Evolutionary conservation across 2,797 vertebrate genomes (phyloP).

Genomic region (Syndactyla subalaris): DNA sequence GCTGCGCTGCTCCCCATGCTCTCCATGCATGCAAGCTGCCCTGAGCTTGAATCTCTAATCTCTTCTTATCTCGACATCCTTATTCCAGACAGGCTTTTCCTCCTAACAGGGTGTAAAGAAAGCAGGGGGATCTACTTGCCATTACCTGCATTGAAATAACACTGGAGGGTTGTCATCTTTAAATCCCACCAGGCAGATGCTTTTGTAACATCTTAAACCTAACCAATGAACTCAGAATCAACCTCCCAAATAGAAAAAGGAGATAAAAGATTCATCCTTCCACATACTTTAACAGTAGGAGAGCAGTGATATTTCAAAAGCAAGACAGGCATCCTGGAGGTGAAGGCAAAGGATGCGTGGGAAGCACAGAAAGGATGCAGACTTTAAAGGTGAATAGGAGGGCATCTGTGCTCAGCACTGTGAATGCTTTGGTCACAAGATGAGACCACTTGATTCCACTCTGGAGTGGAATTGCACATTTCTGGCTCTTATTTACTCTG

Average conservation of each 20-base stretch:
- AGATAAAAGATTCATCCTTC: conserved; percentile 70
- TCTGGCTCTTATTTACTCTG: conserved; percentile 24
- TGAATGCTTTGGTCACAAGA: not conserved
- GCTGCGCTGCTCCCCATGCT: not conserved
- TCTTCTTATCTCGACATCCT: conserved; percentile 50
- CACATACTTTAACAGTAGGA: conserved; percentile 66
- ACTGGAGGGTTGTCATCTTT: conserved; percentile 46
- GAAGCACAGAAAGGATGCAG: conserved; percentile 51
- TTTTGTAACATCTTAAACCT: conserved; percentile 61
- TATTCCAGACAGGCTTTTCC: conserved; percentile 44
- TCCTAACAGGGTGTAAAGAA: conserved; percentile 10
- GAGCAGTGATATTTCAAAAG: conserved; percentile 67
- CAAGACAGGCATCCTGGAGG: conserved; percentile 58
- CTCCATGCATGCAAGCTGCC: not conserved
- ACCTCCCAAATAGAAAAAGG: conserved; percentile 59
- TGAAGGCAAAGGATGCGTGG: conserved; percentile 52
- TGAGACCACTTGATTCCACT: conserved; percentile 35
- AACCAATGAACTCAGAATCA: conserved; percentile 64
- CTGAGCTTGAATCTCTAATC: conserved; percentile 32
- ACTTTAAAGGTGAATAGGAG: conserved; percentile 47
- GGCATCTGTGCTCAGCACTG: conserved; percentile 28
- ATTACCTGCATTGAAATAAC: conserved; percentile 33
- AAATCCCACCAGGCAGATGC: conserved; percentile 47
- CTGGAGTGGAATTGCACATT: not conserved
- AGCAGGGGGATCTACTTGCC: conserved; percentile 25